Conservation (phyloP, 1,140 invertebrate species). For the Coenobita brevimanus region DNA sequence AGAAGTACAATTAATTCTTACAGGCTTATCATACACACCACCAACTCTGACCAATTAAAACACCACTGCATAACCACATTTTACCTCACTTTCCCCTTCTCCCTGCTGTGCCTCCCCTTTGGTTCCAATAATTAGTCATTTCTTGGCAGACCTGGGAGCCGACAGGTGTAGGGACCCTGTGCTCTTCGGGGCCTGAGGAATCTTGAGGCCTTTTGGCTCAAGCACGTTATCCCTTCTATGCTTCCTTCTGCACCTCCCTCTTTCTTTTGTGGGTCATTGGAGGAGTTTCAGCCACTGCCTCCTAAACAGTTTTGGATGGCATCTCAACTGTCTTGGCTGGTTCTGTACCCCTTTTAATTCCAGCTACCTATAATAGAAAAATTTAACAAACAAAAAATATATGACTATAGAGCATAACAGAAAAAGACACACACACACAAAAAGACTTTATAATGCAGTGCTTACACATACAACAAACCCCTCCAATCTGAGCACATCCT, state of each 20-base stretch:
- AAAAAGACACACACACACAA: too few relatives aligned
- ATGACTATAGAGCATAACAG: too few relatives aligned
- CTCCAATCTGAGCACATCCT: too few relatives aligned
- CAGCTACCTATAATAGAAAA: background rate
- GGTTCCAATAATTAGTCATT: constrained; percentile 35
- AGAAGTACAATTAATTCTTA: too few relatives aligned
- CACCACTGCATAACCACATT: background rate
- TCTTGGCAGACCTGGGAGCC: constrained; percentile 34
- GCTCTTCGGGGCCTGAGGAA: background rate
- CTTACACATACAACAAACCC: too few relatives aligned
- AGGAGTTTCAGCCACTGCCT: background rate
- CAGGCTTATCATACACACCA: too few relatives aligned
- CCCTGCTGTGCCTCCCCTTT: background rate
- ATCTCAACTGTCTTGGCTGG: too few relatives aligned
- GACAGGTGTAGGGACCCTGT: background rate
- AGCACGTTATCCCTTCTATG: constrained; percentile 22
- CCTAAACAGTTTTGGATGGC: too few relatives aligned
- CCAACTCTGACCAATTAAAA: too few relatives aligned
- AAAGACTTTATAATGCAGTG: too few relatives aligned
- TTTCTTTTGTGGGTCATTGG: constrained; percentile 34
- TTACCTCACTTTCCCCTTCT: too few relatives aligned
- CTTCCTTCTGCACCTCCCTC: constrained; percentile 14
- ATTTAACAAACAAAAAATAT: too few relatives aligned
- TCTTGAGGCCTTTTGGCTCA: background rate
- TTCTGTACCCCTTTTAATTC: background rate